Base-by-base conservation (phyloP, 2,888 invertebrate species). In the Eupeodes luniger region DNA sequence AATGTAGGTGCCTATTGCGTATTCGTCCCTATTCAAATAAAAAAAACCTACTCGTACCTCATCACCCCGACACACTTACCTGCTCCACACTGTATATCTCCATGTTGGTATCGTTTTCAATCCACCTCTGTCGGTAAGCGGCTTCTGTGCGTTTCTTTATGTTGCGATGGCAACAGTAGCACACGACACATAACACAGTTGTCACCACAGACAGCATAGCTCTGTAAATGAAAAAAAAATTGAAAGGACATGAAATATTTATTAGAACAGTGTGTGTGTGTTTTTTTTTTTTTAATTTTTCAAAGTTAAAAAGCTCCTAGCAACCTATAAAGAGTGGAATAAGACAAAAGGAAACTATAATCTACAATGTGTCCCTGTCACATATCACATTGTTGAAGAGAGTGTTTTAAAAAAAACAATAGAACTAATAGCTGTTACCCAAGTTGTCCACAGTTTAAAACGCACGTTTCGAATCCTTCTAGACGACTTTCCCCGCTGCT, bases 201-300 rank as follows among this genome's bases (percentile, higher is more conserved):
- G 97, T 94, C 90, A 97, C 96, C 44, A 96, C 96, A 92, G 97
- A 96, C 91, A 97, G 93, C 94, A 97, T 97, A 61, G 96, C 96
- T 92, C 97, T 97, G 94, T 77, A 27, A 57, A 34, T 0, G 40
- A 40, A 94, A 94, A 91, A 14, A 4, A 94, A 94, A 27, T 27
- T 3, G 2, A 27, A 27, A 27, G 61, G 55, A 5, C 40, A 81
- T 81, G 74, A 72, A 78, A 82, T 61, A 86, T 86, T 78, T 86
- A 86, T 70, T 62, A 78, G 62, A 62, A 55, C 19, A 47, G 34
- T 27, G 16, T 75, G 66, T 59, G 47, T 47, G 27, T 66, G 27
- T 47, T 57, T 66, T 72, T 82, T 27, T n/a, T 10, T 57, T 51
- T 67, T 67, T 51, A 27, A 9, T 57, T 27, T 34, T 47, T 47